Evolutionary conservation across 2,113 vertebrate genomes (phyloP).

Genomic region (Prochilodus magdalenae): DNA sequence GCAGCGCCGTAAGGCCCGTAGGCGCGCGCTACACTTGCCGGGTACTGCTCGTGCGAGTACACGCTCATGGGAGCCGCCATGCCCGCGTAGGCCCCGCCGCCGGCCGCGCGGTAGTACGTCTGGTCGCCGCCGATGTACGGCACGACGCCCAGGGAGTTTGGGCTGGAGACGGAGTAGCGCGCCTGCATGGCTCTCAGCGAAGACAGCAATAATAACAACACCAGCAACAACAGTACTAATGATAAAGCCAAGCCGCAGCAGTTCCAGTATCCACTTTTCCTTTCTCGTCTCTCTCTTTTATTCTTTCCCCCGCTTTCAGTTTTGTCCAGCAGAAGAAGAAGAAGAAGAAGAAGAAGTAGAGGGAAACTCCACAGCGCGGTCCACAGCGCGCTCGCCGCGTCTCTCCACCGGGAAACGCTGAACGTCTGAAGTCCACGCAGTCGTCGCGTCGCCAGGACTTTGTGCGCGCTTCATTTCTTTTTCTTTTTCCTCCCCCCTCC

Average conservation of each 20-base stretch:
- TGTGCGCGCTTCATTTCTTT: conserved; percentile 68
- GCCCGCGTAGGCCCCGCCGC: conserved; percentile 91
- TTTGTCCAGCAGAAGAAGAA: neutral
- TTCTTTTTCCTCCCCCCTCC: conserved; percentile 31
- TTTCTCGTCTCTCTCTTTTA: neutral
- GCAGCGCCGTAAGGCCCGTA: conserved; percentile 87
- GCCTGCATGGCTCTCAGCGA: conserved; percentile 87
- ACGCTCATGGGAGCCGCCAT: conserved; percentile 96
- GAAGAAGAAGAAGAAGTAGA: neutral
- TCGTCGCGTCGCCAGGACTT: conserved; percentile 91
- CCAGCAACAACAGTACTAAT: neutral
- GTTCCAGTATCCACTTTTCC: conserved; percentile 39
- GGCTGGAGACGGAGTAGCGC: conserved; percentile 96
- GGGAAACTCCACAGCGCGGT: neutral
- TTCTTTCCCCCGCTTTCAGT: conserved; percentile 24
- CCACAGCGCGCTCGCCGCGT: conserved; percentile 74
- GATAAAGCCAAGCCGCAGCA: neutral
- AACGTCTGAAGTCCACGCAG: conserved; percentile 89
- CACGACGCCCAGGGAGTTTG: conserved; percentile 97
- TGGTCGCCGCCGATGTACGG: conserved; percentile 95
- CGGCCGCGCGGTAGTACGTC: conserved; percentile 91
- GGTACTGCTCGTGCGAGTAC: conserved; percentile 96
- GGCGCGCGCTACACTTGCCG: conserved; percentile 90
- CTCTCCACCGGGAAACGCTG: conserved; percentile 83
- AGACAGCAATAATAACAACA: conserved; percentile 42